Conservation (phyloP, 2,888 invertebrate genomes). For the Drosophila percnosoma region DNA sequence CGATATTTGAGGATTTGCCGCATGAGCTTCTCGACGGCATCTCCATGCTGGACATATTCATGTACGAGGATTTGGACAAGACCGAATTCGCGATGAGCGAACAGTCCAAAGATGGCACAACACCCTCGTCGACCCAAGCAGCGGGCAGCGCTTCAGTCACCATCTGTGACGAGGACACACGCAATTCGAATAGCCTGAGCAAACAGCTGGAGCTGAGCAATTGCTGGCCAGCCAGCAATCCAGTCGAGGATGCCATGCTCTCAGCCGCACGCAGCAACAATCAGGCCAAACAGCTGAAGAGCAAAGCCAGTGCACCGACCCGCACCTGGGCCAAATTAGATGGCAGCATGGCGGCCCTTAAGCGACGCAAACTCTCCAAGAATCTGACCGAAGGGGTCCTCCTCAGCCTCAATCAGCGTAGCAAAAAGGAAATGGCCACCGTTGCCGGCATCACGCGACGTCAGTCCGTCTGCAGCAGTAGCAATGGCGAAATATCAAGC, state of each 20-base stretch:
- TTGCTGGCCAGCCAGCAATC: slow-evolving; percentile 76
- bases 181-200: slow-evolving; percentile 76
- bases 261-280: slow-evolving; percentile 76
- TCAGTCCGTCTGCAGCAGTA: slow-evolving; percentile 81
- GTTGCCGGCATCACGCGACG: slow-evolving; percentile 68
- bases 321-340: slow-evolving; percentile 76
- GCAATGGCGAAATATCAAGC: slow-evolving; percentile 78
- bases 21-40: slow-evolving; percentile 93
- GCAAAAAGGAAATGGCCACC: slow-evolving; percentile 68
- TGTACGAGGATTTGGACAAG: slow-evolving; percentile 88
- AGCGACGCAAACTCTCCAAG: slow-evolving; percentile 88
- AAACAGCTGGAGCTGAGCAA: slow-evolving; percentile 74
- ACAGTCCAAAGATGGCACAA: slow-evolving; percentile 84
- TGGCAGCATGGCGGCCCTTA: slow-evolving; percentile 85
- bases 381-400: slow-evolving; percentile 85
- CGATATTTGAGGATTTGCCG: slow-evolving; percentile 93
- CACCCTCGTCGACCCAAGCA: slow-evolving; percentile 39
- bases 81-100: slow-evolving; percentile 86
- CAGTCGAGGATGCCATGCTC: slow-evolving; percentile 83
- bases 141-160: slow-evolving; percentile 43
- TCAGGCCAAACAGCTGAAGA: slow-evolving; percentile 68
- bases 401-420: slow-evolving; percentile 74
- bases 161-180: slow-evolving; percentile 77
- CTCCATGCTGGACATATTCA: slow-evolving; percentile 94
- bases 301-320: slow-evolving; percentile 55